Percentiles rank a stretch among this genome's conserved stretches.
Evolutionary conservation across 2,113 vertebrate genomes (phyloP).

Genomic region (Macheiramphus alcinus): DNA sequence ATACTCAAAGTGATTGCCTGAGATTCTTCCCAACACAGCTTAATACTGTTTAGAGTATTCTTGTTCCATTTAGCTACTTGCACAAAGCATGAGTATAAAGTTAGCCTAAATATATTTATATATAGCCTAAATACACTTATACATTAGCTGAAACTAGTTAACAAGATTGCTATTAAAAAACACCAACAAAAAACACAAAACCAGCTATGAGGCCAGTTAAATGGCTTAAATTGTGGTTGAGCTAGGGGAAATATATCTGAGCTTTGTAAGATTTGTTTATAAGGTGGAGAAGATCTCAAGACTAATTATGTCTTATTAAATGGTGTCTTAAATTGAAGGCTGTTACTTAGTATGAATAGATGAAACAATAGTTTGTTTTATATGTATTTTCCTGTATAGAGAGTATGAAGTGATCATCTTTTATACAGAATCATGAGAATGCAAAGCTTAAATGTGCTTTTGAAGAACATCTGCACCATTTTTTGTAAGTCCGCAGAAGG

Average conservation of each 20-base stretch:
- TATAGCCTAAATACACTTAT: neutral
- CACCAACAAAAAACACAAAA: neutral
- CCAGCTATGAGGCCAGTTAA: neutral
- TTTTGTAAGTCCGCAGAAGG: neutral
- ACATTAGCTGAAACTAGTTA: neutral
- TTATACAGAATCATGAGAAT: neutral
- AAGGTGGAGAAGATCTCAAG: neutral
- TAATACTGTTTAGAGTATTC: fast-evolving
- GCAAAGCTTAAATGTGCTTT: neutral
- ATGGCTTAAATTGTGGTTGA: neutral
- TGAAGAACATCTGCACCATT: neutral
- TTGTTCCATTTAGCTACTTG: fast-evolving
- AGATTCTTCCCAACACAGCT: neutral
- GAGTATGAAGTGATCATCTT: neutral
- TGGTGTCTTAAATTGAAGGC: neutral
- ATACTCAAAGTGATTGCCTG: fast-evolving
- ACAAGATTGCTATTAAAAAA: neutral
- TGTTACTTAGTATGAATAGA: neutral
- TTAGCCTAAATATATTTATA: neutral
- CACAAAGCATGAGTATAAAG: neutral
- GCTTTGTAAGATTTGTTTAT: neutral
- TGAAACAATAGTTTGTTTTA: neutral
- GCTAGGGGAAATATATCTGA: neutral
- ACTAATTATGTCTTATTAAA: neutral
- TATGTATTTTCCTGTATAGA: neutral